Percentiles rank a stretch among this genome's conserved stretches.
Conservation (phyloP, 1,140 invertebrate species). For the Ostrea denselamellosa region DNA sequence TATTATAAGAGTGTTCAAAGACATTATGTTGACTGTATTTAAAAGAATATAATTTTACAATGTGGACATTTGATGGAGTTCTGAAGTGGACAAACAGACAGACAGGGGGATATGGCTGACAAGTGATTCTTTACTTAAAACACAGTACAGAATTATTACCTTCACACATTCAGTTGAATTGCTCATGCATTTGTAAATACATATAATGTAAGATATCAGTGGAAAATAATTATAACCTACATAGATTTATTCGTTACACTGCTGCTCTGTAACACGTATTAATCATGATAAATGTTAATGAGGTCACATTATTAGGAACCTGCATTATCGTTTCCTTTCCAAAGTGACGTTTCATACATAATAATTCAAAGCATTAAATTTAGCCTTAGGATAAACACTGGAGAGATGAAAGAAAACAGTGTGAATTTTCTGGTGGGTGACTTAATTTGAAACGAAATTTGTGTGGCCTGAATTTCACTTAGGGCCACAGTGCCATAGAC, state of each 20-base stretch:
- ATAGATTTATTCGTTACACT: background rate
- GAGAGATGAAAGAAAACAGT: constrained; percentile 5
- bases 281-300: constrained; percentile 15
- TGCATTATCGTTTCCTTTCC: constrained; percentile 11
- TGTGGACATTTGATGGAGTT: too few relatives aligned
- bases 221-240: background rate
- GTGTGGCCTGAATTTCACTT: constrained; percentile 7
- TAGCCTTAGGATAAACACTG: background rate
- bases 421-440: constrained; percentile 25
- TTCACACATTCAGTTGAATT: too few relatives aligned
- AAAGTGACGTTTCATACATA: constrained; percentile 6
- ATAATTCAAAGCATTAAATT: constrained; percentile 3
- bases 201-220: background rate
- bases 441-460: constrained; percentile 30
- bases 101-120: too few relatives aligned
- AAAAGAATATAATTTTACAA: too few relatives aligned
- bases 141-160: too few relatives aligned
- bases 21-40: too few relatives aligned
- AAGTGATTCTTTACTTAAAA: too few relatives aligned
- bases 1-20: too few relatives aligned
- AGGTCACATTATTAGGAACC: background rate
- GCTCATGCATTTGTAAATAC: too few relatives aligned
- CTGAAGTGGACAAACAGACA: too few relatives aligned
- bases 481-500: constrained; percentile 19
- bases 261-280: background rate